A percentile compares a stretch with the other conserved stretches of the same genome.
These are phyloP conservation scores for Salvelinus fontinalis DNA, from an alignment of 2,113 vertebrate species.

Conservation along the genomic window DNA sequence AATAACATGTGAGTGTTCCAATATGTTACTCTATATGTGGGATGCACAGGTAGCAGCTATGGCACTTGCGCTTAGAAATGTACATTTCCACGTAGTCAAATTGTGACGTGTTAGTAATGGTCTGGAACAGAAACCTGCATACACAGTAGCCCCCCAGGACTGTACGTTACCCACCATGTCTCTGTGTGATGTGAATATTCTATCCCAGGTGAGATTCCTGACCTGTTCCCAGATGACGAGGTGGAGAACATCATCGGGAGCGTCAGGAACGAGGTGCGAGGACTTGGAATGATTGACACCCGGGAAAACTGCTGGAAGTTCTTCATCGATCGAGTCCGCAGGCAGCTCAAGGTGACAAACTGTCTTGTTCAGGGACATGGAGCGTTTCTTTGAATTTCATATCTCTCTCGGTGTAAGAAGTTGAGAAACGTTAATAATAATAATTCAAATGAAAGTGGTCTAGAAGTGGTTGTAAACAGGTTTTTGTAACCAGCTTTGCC, in stretches of 20 bases:
- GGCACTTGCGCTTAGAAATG: too few relatives aligned
- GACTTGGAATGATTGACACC: constrained; percentile 81
- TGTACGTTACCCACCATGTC: neutral
- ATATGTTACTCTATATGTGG: too few relatives aligned
- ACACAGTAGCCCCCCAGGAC: too few relatives aligned
- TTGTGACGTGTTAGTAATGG: too few relatives aligned
- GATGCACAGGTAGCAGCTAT: too few relatives aligned
- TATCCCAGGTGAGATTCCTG: constrained; percentile 89
- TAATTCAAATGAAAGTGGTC: too few relatives aligned
- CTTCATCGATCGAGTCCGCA: constrained; percentile 86
- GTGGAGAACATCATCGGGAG: constrained; percentile 85
- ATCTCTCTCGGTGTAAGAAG: too few relatives aligned
- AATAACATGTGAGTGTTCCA: too few relatives aligned
- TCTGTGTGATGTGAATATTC: neutral
- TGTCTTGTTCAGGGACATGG: constrained; percentile 4
- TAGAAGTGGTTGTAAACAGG: neutral
- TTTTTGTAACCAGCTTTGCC: neutral
- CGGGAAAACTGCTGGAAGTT: constrained; percentile 94
- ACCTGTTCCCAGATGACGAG: constrained; percentile 91
- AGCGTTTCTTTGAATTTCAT: constrained; percentile 9
- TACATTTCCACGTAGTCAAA: too few relatives aligned
- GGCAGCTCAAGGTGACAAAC: constrained; percentile 86
- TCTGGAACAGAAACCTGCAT: too few relatives aligned
- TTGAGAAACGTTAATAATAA: too few relatives aligned
- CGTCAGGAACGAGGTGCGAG: constrained; percentile 84